Conservation (phyloP, 2,113 vertebrate species). For the Nycticryphes semicollaris region DNA sequence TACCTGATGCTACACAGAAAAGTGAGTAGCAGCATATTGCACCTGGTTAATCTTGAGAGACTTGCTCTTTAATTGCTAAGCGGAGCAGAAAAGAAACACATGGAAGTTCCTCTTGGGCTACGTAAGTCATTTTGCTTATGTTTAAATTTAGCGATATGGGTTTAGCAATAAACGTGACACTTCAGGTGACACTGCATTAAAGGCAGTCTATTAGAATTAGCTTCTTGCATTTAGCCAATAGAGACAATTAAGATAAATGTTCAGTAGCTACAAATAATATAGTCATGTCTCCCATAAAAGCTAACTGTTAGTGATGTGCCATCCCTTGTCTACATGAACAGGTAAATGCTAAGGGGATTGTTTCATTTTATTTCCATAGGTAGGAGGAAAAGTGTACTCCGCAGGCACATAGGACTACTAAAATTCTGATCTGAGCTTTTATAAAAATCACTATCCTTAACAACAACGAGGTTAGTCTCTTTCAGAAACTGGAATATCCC, state of each 20-base stretch:
- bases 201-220: constrained; percentile 28
- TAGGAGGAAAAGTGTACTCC: background rate
- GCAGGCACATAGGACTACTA: background rate
- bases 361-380: background rate
- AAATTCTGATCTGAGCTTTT: background rate
- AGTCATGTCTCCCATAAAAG: background rate
- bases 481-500: background rate
- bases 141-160: constrained; percentile 15
- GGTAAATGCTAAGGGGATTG: background rate
- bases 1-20: background rate
- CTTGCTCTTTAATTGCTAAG: constrained; percentile 11
- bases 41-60: constrained; percentile 40
- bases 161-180: background rate
- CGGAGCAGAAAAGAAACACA: background rate
- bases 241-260: background rate
- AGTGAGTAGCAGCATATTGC: background rate
- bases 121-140: background rate
- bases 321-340: background rate
- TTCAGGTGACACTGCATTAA: constrained; percentile 30
- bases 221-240: background rate
- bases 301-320: background rate
- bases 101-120: background rate
- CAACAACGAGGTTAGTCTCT: background rate
- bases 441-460: background rate
- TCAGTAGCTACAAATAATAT: background rate